Evolutionary conservation across 1,140 invertebrate species (phyloP), one percentile per base, ranked within the genome.

Genomic region (Mesaphorura yosii): DNA sequence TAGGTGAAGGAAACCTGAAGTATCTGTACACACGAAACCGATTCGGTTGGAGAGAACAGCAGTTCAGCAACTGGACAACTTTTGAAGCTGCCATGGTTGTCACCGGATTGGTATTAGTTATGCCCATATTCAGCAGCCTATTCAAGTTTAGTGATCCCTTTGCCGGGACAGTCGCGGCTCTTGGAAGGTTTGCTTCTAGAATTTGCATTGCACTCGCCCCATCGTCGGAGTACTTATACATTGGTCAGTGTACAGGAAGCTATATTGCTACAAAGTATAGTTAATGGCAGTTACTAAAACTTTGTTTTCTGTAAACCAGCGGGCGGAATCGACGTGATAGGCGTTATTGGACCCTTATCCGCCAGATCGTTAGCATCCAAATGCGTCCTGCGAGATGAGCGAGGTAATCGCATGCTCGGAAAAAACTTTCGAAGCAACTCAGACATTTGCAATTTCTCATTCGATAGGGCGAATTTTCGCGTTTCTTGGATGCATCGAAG

Each of bases 21-120:
- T 87, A 87, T 64, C 69, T 87, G 23, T 87, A 86, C 64, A 84
- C 83, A 12, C 73, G 84, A 53, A 85, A 79, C 66, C 75, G 81
- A 22, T 88, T 86, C 69, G 84, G 86, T 58, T 88, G 84, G 84
- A 79, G 85, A 64, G 84, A 87, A 71, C 79, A 86, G 44, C 80
- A 84, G 65, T 88, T 81, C 71, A 87, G 85, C 64, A 78, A 85
- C 67, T 88, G 60, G 60, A 58, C 51, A 17, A 63, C 58, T 19
- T 56, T 54, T 39, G 60, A 63, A 23, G 29, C 45, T 14, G 20
- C 42, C 22, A 53, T 59, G 40, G 40, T 63, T 1, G 60, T 63
- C 1, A 14, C 47, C 10, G 60, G 60, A 5, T 23, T 63, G 1
- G 39, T 48, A 3, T 22, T 63, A 6, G 47, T 57, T 1, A 52